Evolutionary conservation across 2,888 invertebrate species (phyloP).

Genomic region (Drosophila nr. medialis): DNA sequence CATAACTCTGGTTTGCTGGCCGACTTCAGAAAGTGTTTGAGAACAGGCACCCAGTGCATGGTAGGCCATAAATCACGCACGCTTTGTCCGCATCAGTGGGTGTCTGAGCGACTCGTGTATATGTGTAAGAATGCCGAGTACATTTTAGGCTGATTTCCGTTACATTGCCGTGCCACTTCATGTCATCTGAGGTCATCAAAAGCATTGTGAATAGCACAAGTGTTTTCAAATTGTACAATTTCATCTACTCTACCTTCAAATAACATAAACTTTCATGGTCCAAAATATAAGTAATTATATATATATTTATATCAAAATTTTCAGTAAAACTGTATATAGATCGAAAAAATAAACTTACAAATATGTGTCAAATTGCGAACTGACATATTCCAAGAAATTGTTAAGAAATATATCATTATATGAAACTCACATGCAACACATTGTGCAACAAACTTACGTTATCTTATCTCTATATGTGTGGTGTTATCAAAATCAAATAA

Average conservation of each 20-base stretch:
- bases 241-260: background rate
- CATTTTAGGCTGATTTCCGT: slow-evolving; percentile 68
- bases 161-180: slow-evolving; percentile 37
- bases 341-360: no score
- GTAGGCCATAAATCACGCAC: slow-evolving; percentile 65
- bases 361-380: no score
- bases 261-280: background rate
- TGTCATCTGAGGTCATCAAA: slow-evolving; percentile 53
- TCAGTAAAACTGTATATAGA: no score
- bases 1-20: slow-evolving; percentile 16
- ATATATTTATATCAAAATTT: no score
- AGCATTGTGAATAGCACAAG: slow-evolving; percentile 37
- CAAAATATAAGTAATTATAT: no score
- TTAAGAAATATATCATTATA: background rate
- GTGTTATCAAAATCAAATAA: slow-evolving; percentile 56
- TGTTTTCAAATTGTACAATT: background rate
- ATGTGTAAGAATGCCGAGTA: slow-evolving; percentile 16
- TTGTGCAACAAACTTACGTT: background rate
- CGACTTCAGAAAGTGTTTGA: slow-evolving; percentile 47
- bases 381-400: fast-evolving
- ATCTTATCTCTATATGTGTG: background rate
- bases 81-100: slow-evolving; percentile 31
- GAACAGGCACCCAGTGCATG: slow-evolving; percentile 4
- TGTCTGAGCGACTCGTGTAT: background rate
- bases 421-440: background rate